These are phyloP conservation scores for Galago senegalensis DNA, from an alignment of 2,797 vertebrate species.

Conservation along the genomic window DNA sequence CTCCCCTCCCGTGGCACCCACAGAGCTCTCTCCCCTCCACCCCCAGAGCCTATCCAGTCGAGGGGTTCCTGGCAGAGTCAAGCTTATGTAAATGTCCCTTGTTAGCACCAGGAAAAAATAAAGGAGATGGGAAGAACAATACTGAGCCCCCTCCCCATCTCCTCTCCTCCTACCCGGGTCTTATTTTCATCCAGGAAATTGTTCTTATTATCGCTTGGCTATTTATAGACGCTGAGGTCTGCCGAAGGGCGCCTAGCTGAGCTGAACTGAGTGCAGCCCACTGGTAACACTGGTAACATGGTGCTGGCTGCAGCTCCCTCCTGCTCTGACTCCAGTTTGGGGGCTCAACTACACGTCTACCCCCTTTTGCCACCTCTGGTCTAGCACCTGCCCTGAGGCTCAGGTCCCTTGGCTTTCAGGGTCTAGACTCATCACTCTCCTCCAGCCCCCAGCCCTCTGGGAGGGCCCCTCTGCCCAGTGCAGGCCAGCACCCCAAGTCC, in stretches of 20 bases:
- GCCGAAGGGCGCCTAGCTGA: not conserved
- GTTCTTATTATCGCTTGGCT: constrained; percentile 66
- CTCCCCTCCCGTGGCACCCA: not conserved
- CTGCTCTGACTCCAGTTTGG: not conserved
- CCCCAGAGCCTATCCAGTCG: not conserved
- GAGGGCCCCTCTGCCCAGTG: not conserved
- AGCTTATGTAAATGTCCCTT: constrained; percentile 39
- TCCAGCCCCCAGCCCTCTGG: not conserved
- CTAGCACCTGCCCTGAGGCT: not conserved
- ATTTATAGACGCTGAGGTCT: constrained; percentile 65
- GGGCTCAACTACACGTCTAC: not conserved
- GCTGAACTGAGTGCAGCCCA: too few relatives aligned
- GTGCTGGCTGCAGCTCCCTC: not conserved
- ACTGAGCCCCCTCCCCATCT: not conserved
- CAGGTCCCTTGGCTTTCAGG: not conserved
- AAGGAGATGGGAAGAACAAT: not conserved
- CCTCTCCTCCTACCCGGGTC: not conserved
- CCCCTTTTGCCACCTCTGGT: not conserved
- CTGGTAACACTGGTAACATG: not conserved
- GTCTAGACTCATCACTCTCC: not conserved
- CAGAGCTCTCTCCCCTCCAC: not conserved
- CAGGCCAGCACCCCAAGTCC: not conserved
- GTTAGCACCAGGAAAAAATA: constrained; percentile 44
- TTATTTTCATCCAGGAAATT: constrained; percentile 81
- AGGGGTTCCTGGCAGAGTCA: not conserved